phyloP scores from a whole-genome alignment of 2,113 vertebrate genomes.

The Lophochroa leadbeateri region DNA sequence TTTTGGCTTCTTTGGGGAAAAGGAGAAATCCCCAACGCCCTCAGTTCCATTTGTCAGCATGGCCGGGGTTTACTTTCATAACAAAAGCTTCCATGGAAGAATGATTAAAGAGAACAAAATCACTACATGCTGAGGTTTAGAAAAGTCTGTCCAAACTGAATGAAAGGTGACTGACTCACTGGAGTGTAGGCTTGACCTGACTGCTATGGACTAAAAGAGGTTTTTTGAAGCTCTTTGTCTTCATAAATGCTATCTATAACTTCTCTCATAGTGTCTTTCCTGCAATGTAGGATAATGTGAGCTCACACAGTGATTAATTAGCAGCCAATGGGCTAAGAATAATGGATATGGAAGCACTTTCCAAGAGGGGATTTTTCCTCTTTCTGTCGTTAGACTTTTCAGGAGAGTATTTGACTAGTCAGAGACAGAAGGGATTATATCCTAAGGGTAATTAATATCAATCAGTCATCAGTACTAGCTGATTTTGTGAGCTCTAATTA shows the following conservation, averaged over 20 bases:
- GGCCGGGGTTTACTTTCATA: background rate
- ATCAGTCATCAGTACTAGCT: background rate
- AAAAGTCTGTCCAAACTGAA: background rate
- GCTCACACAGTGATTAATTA: slow-evolving; percentile 39
- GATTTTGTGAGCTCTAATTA: background rate
- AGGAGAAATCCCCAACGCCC: background rate
- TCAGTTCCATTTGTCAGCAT: background rate
- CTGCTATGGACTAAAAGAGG: background rate
- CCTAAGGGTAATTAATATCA: background rate
- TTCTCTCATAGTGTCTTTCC: background rate
- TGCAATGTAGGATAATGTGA: background rate
- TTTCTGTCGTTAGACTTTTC: background rate
- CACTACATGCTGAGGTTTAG: background rate
- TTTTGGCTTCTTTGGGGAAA: background rate
- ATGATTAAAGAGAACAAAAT: background rate
- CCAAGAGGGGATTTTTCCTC: background rate
- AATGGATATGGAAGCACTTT: background rate
- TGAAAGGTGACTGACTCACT: background rate
- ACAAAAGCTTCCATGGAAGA: background rate
- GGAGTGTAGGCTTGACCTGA: background rate
- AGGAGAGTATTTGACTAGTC: background rate
- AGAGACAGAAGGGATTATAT: background rate
- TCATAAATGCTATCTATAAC: background rate
- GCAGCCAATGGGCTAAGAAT: background rate
- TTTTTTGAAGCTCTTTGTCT: background rate